Percentiles rank a stretch among this genome's conserved stretches.
phyloP scores from a whole-genome alignment of 2,888 invertebrate species.

The Eilema sororculum region DNA sequence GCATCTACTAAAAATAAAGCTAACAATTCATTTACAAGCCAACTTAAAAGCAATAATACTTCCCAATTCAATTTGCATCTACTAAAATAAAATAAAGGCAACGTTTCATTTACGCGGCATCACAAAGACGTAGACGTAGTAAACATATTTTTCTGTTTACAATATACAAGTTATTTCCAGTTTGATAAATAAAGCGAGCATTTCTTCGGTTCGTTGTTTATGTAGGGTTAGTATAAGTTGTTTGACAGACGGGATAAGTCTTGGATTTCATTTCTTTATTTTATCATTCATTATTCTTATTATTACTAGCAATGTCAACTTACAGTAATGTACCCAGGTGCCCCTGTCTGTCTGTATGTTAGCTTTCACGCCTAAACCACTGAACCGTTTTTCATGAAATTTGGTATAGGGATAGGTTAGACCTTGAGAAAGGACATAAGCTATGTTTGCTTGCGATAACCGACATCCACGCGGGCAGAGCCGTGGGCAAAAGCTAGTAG shows the following conservation, averaged over 20 bases:
- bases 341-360: too few species aligned
- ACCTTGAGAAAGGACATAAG: too few species aligned
- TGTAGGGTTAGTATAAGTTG: constrained; percentile 18
- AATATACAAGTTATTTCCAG: constrained; percentile 56
- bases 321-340: too few species aligned
- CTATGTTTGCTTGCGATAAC: too few species aligned
- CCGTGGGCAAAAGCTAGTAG: too few species aligned
- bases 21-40: constrained; percentile 12
- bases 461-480: too few species aligned
- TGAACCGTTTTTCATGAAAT: too few species aligned
- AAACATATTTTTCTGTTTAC: constrained; percentile 70
- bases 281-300: too few species aligned
- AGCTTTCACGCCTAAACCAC: too few species aligned
- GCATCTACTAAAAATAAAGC: constrained; percentile 17
- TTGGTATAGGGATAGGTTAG: too few species aligned
- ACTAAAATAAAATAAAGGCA: constrained; percentile 42
- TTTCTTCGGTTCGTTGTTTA: constrained; percentile 53
- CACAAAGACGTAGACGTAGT: constrained; percentile 57
- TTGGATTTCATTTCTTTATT: too few species aligned
- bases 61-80: constrained; percentile 46
- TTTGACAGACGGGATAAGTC: constrained; percentile 25
- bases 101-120: constrained; percentile 45
- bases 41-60: constrained; percentile 32
- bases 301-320: too few species aligned
- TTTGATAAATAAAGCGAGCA: constrained; percentile 52